Evolutionary conservation across 2,888 invertebrate genomes (phyloP).

Genomic region (Phymatocera aterrima): DNA sequence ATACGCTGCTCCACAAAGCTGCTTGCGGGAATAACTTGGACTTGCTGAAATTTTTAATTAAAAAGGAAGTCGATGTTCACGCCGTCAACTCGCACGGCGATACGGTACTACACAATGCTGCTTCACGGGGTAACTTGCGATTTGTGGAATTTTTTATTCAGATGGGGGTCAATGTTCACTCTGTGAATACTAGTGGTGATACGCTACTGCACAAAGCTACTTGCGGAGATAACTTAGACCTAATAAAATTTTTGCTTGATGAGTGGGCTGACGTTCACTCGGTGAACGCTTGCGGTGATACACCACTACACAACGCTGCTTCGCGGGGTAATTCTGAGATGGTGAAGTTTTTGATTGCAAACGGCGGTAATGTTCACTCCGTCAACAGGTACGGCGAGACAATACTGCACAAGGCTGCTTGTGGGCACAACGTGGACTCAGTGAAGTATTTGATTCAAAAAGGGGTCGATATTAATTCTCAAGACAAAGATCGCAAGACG

Average conservation of each 20-base stretch:
- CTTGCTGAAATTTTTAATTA: not conserved
- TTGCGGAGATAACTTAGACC: not conserved
- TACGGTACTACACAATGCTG: not conserved
- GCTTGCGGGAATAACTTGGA: not conserved
- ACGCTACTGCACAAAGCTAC: not conserved
- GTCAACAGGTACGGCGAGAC: not conserved
- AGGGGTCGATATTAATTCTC: not conserved
- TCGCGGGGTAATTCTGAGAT: not conserved
- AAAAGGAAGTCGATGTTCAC: not conserved
- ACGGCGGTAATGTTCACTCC: not conserved
- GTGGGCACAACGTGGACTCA: not conserved
- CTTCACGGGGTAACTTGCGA: not conserved
- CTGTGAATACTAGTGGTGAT: not conserved
- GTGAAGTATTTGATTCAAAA: not conserved
- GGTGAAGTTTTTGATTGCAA: not conserved
- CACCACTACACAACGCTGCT: not conserved
- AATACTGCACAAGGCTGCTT: not conserved
- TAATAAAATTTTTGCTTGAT: not conserved
- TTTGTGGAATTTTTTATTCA: not conserved
- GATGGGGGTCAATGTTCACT: not conserved
- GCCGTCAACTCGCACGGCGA: not conserved
- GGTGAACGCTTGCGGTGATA: not conserved
- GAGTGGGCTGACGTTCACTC: not conserved
- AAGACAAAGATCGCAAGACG: not conserved
- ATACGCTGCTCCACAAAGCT: not conserved